Percentiles rank a stretch among this genome's conserved stretches.
These are phyloP conservation scores for Phataginus tricuspis DNA, from an alignment of 2,797 vertebrate species.

Conservation along the genomic window DNA sequence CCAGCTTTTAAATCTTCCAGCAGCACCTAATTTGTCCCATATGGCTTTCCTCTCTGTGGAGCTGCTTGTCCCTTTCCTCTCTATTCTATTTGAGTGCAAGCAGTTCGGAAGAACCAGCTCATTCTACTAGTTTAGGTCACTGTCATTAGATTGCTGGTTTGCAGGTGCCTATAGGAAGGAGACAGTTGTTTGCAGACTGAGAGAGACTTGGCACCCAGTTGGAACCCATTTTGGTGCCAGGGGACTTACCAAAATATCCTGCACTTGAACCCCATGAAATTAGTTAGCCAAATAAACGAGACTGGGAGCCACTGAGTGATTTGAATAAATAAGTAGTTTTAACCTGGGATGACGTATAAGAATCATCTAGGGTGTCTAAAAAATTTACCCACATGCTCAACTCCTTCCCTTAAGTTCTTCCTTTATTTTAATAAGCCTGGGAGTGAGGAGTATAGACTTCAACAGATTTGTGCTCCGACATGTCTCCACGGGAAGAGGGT, in stretches of 20 bases:
- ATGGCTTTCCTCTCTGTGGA: slow-evolving; percentile 84
- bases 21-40: slow-evolving; percentile 91
- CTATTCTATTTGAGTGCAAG: slow-evolving; percentile 81
- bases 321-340: not conserved
- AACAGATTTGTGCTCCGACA: not conserved
- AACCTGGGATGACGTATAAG: not conserved
- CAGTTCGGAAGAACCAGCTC: slow-evolving; percentile 77
- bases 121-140: slow-evolving; percentile 83
- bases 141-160: slow-evolving; percentile 82
- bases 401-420: not conserved
- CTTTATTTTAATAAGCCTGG: not conserved
- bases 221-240: not conserved
- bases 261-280: not conserved
- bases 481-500: not conserved
- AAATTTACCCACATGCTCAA: not conserved
- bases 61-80: slow-evolving; percentile 78
- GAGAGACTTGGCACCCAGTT: slow-evolving; percentile 44
- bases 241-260: not conserved
- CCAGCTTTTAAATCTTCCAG: slow-evolving; percentile 81
- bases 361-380: not conserved
- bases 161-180: slow-evolving; percentile 74
- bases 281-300: not conserved
- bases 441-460: not conserved
- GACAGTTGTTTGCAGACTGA: not conserved
- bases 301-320: not conserved